Percentiles rank a stretch among this genome's conserved stretches.
Evolutionary conservation across 2,797 vertebrate genomes (phyloP).

Genomic region (Poecilia wingei): DNA sequence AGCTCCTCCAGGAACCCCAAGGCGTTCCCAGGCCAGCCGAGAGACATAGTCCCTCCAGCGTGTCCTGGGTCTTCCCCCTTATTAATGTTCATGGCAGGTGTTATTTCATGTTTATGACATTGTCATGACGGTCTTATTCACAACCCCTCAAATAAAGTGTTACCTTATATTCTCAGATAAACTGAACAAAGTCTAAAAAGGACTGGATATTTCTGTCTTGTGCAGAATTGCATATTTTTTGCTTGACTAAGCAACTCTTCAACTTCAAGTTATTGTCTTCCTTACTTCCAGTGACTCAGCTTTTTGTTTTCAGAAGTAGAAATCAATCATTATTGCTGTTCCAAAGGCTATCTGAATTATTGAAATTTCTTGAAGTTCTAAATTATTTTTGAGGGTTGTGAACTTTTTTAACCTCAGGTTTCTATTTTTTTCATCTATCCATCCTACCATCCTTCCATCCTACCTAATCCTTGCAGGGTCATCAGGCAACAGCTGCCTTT

Average conservation of each 20-base stretch:
- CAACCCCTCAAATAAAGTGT: too few species aligned
- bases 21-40: too few species aligned
- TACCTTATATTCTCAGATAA: neutral
- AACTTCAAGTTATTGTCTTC: slow-evolving; percentile 4
- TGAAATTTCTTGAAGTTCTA: slow-evolving; percentile 4
- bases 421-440: too few species aligned
- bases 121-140: too few species aligned
- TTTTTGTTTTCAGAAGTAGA: neutral
- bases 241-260: neutral
- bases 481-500: neutral
- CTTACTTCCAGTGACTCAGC: neutral
- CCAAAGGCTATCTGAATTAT: rapidly evolving
- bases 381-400: neutral
- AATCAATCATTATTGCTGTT: neutral
- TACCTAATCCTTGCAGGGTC: neutral
- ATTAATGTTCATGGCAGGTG: too few species aligned
- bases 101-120: too few species aligned
- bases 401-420: neutral
- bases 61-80: too few species aligned
- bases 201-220: neutral
- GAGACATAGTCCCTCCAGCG: too few species aligned
- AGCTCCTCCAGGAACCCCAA: too few species aligned
- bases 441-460: too few species aligned
- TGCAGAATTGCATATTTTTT: neutral
- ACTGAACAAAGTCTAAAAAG: neutral